These are phyloP conservation scores for Temnopleurus reevesii DNA, from an alignment of 53 echinoderm and acorn worm species.

Conservation along the genomic window DNA sequence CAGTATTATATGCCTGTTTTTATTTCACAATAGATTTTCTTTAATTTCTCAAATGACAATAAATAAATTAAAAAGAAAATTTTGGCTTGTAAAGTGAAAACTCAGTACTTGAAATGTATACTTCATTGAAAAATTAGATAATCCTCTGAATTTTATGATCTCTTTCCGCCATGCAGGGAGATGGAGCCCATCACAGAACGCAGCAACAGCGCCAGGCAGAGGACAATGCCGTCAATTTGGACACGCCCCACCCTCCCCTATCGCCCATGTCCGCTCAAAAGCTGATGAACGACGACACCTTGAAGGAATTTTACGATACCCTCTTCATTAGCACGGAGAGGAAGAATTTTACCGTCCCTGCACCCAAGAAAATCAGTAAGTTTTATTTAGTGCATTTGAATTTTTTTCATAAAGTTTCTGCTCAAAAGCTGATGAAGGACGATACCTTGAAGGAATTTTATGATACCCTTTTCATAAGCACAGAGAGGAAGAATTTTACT, in stretches of 20 bases:
- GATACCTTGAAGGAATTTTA: constrained; percentile 92
- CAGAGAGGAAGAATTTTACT: constrained; percentile 77
- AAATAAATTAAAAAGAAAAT: too few species aligned
- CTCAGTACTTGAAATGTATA: too few species aligned
- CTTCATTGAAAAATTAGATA: too few species aligned
- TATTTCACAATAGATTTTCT: too few species aligned
- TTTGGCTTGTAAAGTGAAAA: too few species aligned
- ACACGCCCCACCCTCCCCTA: constrained; percentile 88
- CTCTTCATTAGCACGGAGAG: constrained; percentile 92
- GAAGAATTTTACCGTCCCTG: constrained; percentile 83
- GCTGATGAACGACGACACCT: constrained; percentile 89
- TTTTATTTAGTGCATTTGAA: too few species aligned
- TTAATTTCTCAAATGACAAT: too few species aligned
- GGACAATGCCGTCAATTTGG: constrained; percentile 84
- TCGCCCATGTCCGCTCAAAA: constrained; percentile 91
- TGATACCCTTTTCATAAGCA: constrained; percentile 96
- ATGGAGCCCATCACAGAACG: neutral
- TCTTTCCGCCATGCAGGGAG: neutral
- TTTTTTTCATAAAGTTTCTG: too few species aligned
- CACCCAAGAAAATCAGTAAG: constrained; percentile 98
- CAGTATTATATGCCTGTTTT: too few species aligned
- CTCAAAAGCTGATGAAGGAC: constrained; percentile 85
- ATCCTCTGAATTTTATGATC: neutral
- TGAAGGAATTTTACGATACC: constrained; percentile 91
- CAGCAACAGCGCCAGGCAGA: constrained; percentile 58